A percentile compares a stretch with the other conserved stretches of the same genome.
These are phyloP conservation scores for Romanogobio albipinnatus DNA, from an alignment of 2,113 vertebrate genomes.

Conservation along the genomic window DNA sequence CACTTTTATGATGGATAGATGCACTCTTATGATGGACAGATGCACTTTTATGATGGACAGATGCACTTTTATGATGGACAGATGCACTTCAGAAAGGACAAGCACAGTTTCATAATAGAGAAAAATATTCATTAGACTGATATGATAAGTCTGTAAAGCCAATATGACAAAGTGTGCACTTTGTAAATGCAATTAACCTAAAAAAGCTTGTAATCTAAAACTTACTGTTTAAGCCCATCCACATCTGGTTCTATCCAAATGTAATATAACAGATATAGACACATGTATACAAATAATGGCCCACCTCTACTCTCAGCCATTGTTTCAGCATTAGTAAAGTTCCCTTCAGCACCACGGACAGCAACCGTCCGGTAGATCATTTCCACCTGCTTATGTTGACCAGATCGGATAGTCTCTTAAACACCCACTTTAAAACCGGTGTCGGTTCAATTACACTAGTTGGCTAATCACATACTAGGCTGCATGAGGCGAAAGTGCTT, in stretches of 20 bases:
- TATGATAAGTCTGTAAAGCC: neutral
- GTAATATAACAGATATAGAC: neutral
- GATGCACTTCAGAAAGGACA: no score
- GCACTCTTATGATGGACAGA: no score
- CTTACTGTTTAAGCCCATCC: neutral
- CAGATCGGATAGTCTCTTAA: constrained; percentile 16
- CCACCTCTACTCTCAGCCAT: neutral
- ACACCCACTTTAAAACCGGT: constrained; percentile 25
- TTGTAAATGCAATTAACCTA: neutral
- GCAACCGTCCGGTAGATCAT: neutral
- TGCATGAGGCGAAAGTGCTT: constrained; percentile 39
- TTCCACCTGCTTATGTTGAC: neutral
- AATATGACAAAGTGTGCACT: neutral
- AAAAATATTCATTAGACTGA: neutral
- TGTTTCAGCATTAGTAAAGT: neutral
- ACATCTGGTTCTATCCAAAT: constrained; percentile 7
- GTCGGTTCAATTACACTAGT: constrained; percentile 29
- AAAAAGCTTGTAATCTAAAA: neutral
- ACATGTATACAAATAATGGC: neutral
- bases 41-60: no score
- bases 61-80: no score
- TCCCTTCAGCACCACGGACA: constrained; percentile 61
- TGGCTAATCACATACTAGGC: constrained; percentile 18
- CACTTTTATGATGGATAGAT: no score
- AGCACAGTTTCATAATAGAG: neutral